A percentile compares a stretch with the other conserved stretches of the same genome.
phyloP scores from a whole-genome alignment of 2,888 invertebrate genomes.

The Pyrrhosoma nymphula region DNA sequence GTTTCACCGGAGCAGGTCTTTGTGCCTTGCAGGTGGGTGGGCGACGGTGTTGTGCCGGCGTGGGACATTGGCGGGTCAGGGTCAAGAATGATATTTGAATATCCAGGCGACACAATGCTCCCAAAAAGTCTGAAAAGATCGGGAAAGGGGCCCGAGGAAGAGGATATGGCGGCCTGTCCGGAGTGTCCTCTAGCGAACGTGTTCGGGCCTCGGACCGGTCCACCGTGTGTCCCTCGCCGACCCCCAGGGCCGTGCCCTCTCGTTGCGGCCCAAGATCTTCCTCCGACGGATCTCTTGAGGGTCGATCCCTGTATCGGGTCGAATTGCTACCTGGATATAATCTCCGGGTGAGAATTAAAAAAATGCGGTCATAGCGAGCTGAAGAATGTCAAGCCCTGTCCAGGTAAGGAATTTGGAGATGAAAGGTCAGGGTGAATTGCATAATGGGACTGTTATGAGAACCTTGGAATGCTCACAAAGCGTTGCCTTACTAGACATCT shows the following conservation, averaged over 20 bases:
- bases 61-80: neutral
- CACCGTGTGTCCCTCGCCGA: neutral
- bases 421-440: neutral
- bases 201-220: neutral
- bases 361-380: neutral
- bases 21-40: constrained; percentile 59
- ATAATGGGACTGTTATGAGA: neutral
- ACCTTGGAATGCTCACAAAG: neutral
- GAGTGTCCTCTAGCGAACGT: neutral
- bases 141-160: neutral
- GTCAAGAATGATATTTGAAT: constrained; percentile 67
- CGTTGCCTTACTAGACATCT: neutral
- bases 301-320: neutral
- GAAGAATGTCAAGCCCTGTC: neutral
- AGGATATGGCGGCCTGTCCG: constrained; percentile 40
- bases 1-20: constrained; percentile 13
- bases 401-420: constrained; percentile 4
- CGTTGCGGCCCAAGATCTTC: neutral
- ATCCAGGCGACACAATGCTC: constrained; percentile 58
- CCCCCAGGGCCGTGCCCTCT: neutral
- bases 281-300: neutral
- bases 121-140: constrained; percentile 23
- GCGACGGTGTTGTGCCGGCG: neutral
- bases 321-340: neutral
- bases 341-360: neutral